These are phyloP conservation scores for Coregonus suidteri DNA, from an alignment of 2,797 vertebrate genomes.

Conservation along the genomic window DNA sequence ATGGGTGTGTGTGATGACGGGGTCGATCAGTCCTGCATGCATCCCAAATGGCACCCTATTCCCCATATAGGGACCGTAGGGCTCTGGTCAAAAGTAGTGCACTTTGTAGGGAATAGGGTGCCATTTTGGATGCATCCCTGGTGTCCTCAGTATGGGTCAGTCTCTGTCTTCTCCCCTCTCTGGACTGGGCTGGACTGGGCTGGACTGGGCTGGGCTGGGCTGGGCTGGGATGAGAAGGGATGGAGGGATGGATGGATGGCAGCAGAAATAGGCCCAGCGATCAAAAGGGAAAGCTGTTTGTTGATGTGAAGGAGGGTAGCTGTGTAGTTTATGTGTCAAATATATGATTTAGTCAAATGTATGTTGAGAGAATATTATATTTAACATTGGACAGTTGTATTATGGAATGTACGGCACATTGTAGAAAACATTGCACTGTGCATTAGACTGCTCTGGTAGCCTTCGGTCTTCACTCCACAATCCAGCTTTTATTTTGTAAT, in stretches of 20 bases:
- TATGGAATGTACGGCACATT: no score
- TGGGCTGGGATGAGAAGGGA: no score
- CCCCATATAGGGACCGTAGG: no score
- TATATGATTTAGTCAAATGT: no score
- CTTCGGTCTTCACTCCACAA: neutral
- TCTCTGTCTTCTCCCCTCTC: slow-evolving; percentile 32
- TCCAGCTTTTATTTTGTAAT: neutral
- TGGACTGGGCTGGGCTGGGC: no score
- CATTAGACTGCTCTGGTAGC: neutral
- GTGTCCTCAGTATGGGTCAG: slow-evolving; percentile 24
- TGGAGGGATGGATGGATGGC: no score
- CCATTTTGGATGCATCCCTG: neutral
- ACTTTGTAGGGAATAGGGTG: neutral
- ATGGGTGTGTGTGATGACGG: slow-evolving; percentile 37
- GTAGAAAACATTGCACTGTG: no score
- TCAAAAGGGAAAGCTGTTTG: no score
- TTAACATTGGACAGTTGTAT: no score
- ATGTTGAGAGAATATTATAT: no score
- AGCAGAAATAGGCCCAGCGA: no score
- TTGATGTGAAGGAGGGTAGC: neutral
- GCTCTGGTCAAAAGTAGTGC: slow-evolving; percentile 5
- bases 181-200: neutral
- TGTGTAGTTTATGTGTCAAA: neutral
- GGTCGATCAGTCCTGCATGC: slow-evolving; percentile 34
- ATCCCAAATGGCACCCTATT: no score